These are phyloP conservation scores for Montipora cactus DNA, from an alignment of 64 coral and sea anemone species.

Conservation along the genomic window DNA sequence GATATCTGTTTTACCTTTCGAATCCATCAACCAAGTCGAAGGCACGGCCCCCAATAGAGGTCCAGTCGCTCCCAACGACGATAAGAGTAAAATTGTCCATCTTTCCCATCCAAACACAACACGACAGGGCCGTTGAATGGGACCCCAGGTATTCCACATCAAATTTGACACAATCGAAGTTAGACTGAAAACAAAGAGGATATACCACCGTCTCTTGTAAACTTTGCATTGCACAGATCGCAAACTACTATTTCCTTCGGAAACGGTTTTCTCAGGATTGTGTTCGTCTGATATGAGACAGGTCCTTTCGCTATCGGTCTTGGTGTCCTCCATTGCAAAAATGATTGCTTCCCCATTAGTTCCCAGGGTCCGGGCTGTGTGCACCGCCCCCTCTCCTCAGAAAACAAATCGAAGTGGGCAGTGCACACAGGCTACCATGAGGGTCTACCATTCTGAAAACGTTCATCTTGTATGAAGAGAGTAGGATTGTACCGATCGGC, in stretches of 20 bases:
- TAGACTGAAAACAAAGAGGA: constrained; percentile 29
- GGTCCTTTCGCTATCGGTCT: background rate
- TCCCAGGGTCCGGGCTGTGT: too few relatives aligned
- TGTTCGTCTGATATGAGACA: background rate
- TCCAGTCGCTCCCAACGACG: background rate
- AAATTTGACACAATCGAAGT: constrained; percentile 41
- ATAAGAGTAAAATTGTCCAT: constrained; percentile 46
- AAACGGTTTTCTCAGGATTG: background rate
- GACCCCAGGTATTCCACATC: constrained; percentile 62
- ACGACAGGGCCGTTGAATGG: constrained; percentile 62
- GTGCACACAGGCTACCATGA: too few relatives aligned
- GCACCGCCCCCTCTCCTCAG: too few relatives aligned
- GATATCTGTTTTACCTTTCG: constrained; percentile 44
- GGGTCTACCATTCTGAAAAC: too few relatives aligned
- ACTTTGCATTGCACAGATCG: constrained; percentile 24
- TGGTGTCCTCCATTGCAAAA: background rate
- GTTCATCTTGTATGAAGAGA: too few relatives aligned
- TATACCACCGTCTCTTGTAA: constrained; percentile 75
- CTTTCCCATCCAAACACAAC: constrained; percentile 62
- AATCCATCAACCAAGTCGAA: constrained; percentile 61
- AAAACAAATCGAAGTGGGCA: too few relatives aligned
- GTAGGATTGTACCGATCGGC: too few relatives aligned
- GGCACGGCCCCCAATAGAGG: constrained; percentile 29
- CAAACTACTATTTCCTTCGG: background rate
- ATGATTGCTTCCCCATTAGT: too few relatives aligned